Conservation (phyloP, 2,113 vertebrate species). For the Peromyscus maniculatus region DNA sequence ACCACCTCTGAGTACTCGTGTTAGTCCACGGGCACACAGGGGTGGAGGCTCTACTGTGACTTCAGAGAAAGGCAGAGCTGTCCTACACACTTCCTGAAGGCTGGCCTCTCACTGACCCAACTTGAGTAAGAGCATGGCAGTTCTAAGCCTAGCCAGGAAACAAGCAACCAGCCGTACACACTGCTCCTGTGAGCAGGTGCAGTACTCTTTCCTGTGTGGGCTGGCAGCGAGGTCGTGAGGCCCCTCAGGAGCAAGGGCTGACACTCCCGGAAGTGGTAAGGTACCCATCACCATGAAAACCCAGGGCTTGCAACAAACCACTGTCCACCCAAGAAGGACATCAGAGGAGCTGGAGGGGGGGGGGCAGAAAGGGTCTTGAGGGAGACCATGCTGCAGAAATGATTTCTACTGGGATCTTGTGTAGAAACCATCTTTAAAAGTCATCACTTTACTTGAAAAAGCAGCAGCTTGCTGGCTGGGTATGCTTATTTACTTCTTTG, state of each 20-base stretch:
- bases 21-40: neutral
- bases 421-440: neutral
- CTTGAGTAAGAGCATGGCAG: too few relatives aligned
- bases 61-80: neutral
- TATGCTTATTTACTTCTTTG: neutral
- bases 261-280: neutral
- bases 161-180: neutral
- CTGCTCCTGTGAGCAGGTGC: rapidly evolving
- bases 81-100: neutral
- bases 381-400: neutral
- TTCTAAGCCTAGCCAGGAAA: neutral
- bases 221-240: neutral
- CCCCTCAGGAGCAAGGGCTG: rapidly evolving
- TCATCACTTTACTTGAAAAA: neutral
- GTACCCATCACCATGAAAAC: neutral
- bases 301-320: neutral
- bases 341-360: neutral
- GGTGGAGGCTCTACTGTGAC: neutral
- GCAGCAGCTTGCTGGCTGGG: neutral
- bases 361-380: neutral
- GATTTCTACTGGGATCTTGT: neutral
- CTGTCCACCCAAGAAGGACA: neutral
- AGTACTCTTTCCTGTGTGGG: conserved; percentile 13
- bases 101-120: neutral
- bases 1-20: rapidly evolving